These are phyloP conservation scores for Agelas oroides DNA, from an alignment of 37 sponge, comb jelly and placozoan genomes.

Conservation along the genomic window DNA sequence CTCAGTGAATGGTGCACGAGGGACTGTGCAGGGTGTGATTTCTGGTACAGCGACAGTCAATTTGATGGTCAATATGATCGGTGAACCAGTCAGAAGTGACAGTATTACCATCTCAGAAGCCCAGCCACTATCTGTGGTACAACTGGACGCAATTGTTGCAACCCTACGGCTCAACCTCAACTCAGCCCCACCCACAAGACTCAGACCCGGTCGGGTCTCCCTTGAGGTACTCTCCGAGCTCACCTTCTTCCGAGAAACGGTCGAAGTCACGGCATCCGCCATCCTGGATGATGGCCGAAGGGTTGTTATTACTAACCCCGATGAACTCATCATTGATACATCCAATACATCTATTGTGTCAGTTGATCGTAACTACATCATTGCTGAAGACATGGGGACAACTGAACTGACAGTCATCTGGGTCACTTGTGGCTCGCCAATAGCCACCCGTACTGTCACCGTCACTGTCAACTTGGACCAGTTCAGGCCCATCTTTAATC, in stretches of 20 bases:
- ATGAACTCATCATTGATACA: constrained; percentile 20
- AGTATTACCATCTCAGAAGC: neutral
- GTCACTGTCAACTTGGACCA: constrained; percentile 47
- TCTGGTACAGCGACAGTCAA: neutral
- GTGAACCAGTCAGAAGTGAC: neutral
- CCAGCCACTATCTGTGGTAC: neutral
- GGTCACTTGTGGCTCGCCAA: constrained; percentile 14
- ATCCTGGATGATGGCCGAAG: constrained; percentile 61
- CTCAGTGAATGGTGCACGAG: neutral
- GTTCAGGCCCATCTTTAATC: constrained; percentile 35
- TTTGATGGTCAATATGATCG: neutral
- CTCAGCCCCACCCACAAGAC: neutral
- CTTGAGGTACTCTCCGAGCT: constrained; percentile 45
- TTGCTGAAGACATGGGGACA: constrained; percentile 14
- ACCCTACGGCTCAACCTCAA: constrained; percentile 22
- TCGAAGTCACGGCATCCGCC: constrained; percentile 55
- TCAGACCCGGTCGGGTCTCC: constrained; percentile 6
- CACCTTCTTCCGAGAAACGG: constrained; percentile 34
- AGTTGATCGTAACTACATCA: constrained; percentile 32
- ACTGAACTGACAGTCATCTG: constrained; percentile 39
- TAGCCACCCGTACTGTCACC: neutral
- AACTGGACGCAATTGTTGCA: constrained; percentile 51
- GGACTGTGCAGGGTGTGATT: neutral
- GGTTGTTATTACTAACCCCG: constrained; percentile 35
- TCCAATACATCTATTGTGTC: constrained; percentile 43